Conservation (phyloP, 2,888 invertebrate genomes). For the Dusona sp. region DNA sequence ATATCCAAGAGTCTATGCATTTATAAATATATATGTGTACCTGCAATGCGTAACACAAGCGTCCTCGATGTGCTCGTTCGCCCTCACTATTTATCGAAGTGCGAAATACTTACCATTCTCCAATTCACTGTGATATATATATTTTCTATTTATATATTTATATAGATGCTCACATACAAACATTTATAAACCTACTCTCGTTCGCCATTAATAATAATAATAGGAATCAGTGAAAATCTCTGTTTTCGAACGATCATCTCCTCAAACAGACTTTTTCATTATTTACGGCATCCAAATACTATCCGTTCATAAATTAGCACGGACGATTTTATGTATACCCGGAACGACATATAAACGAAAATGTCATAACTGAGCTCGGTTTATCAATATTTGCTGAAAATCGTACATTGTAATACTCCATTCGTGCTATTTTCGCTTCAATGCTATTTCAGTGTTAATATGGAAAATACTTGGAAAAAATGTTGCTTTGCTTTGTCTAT, state of each 20-base stretch:
- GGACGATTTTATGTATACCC: constrained; percentile 6
- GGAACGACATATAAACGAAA: constrained; percentile 4
- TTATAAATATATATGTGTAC: constrained; percentile 36
- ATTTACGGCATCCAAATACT: constrained; percentile 16
- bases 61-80: constrained; percentile 41
- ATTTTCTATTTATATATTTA: neutral
- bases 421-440: neutral
- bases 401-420: neutral
- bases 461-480: neutral
- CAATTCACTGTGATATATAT: neutral
- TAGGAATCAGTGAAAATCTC: constrained; percentile 14
- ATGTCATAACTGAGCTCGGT: neutral
- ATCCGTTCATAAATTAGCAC: neutral
- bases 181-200: constrained; percentile 30
- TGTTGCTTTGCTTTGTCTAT: neutral
- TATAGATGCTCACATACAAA: neutral
- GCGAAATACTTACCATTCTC: constrained; percentile 15
- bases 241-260: constrained; percentile 23
- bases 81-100: constrained; percentile 57
- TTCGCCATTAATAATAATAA: constrained; percentile 26
- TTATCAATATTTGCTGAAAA: constrained; percentile 6
- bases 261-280: constrained; percentile 25
- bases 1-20: constrained; percentile 13
- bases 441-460: neutral
- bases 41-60: constrained; percentile 49